phyloP scores from a whole-genome alignment of 2,888 invertebrate species.

The Caenorhabditis sinica region DNA sequence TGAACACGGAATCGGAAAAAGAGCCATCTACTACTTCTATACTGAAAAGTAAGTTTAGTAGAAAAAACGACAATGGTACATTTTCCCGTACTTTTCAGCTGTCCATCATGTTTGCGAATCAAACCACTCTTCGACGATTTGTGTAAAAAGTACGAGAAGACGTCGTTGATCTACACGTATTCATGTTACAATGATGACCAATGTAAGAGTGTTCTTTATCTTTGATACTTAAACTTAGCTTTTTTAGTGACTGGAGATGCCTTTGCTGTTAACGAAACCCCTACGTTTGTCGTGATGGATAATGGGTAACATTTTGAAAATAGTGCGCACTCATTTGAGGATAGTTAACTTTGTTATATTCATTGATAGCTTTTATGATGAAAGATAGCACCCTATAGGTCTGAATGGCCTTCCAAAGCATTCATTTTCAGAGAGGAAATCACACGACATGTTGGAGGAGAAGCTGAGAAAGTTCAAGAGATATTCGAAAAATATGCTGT shows the following conservation, averaged over 20 bases:
- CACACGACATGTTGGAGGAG: constrained; percentile 40
- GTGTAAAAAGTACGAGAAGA: constrained; percentile 58
- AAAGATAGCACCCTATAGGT: too few relatives aligned
- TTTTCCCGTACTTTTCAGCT: constrained; percentile 34
- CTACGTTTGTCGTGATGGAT: constrained; percentile 57
- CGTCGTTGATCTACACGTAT: constrained; percentile 55
- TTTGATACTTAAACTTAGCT: background rate
- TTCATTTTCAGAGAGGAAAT: constrained; percentile 51
- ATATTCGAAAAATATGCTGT: constrained; percentile 50
- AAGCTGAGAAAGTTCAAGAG: constrained; percentile 50
- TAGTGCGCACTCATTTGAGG: too few relatives aligned
- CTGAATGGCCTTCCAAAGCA: background rate
- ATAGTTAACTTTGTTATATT: too few relatives aligned
- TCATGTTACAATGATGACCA: constrained; percentile 56
- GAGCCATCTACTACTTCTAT: constrained; percentile 61
- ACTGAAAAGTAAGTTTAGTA: constrained; percentile 26
- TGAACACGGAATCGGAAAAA: constrained; percentile 56
- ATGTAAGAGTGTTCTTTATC: background rate
- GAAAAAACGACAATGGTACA: background rate
- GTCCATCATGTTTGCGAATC: constrained; percentile 41
- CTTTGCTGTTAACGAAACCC: constrained; percentile 36
- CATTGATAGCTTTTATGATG: too few relatives aligned
- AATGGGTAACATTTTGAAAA: too few relatives aligned
- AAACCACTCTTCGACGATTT: constrained; percentile 60
- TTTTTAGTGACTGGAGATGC: constrained; percentile 62